Base-by-base conservation (phyloP, 2,888 invertebrate genomes). In the Parasteatoda lunata region DNA sequence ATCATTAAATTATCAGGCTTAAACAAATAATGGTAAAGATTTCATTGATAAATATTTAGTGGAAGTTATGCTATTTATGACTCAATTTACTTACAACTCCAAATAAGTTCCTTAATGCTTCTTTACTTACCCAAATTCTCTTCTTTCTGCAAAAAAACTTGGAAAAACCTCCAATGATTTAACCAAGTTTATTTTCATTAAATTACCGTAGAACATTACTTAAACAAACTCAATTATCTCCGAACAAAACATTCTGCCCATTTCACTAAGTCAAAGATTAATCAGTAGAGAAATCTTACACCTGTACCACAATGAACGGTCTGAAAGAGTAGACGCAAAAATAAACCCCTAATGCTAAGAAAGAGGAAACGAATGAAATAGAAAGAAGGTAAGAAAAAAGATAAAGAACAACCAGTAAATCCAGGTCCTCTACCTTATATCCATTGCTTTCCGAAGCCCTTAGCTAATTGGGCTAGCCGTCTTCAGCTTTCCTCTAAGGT, bases 391-490 rank as follows among this genome's bases (percentile, higher is more conserved):
- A 76, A 76, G n/a, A n/a, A 65, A 59, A 75, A 76, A 76, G 7
- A 15, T n/a, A 9, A 59, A 59, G 15, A 65, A 45, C 66, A 49
- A 59, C 65, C 65, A 80, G 66, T 51, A 45, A 75, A 47, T 68
- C 52, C 68, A 45, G 59, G 45, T 65, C 68, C 69, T 54, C 11
- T 59, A 49, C 68, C 75, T 75, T 81, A 81, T 81, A 69, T 75
- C 66, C 52, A 68, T 75, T 69, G 15, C 75, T 66, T 68, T 69
- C 49, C 69, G 13, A 11, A n/a, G 75, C 75, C 75, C 66, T 59
- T 59, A 68, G 69, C 75, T 81, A 81, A 81, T 81, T 81, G 81
- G 81, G 69, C 68, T 54, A 73, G 81, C 81, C 81, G 52, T 81
- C 75, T 81, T 75, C 81, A 59, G 68, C 69, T 81, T 48, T 75